Evolutionary conservation across 2,888 invertebrate genomes (phyloP), one percentile per base, ranked within the genome.

Genomic region (Molanna angustata): DNA sequence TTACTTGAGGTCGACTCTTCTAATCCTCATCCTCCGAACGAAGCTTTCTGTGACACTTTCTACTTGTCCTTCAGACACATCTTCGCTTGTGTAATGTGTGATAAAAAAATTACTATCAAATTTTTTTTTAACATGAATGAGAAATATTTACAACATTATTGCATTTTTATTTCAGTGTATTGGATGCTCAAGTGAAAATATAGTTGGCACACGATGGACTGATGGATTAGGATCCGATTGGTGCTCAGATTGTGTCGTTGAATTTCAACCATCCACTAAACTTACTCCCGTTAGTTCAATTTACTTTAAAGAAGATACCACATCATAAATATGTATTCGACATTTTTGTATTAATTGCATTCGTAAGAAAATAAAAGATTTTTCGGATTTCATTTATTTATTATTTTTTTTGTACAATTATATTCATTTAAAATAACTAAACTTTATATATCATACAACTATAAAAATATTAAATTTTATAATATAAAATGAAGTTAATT

Each of bases 221-320:
- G 59, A 59, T 32, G 54, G 54, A 9, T 37, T 47, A 7, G 59
- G 59, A 11, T 51, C 51, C 2, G 52, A 59, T 21, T 59, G 59
- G 59, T 59, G 59, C 18, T 59, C 59, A 18, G 59, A 59, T 50
- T 59, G 59, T 32, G 49, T 59, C 2, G 37, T 59, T 19, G 49
- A 50, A 45, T 53, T 44, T 22, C 59, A 59, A 37, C 59, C 59
- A 11, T 43, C 52, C 3, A 56, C 53, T 7, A 56, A 46, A 46
- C 32, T 59, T 33, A 59, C 45, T 19, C 59, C 59, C 9, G 33
- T 59, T 14, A 47, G 47, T 19, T 41, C 33, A 16, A 13, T 42
- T 9, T 20, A 32, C 16, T 40, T 46, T 17, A 40, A 52, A 32
- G 46, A 52, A 3, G 40, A 11, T 37, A 9, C 27, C 27, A 27